phyloP scores from a whole-genome alignment of 1,140 invertebrate genomes.

The Anthonomus grandis region DNA sequence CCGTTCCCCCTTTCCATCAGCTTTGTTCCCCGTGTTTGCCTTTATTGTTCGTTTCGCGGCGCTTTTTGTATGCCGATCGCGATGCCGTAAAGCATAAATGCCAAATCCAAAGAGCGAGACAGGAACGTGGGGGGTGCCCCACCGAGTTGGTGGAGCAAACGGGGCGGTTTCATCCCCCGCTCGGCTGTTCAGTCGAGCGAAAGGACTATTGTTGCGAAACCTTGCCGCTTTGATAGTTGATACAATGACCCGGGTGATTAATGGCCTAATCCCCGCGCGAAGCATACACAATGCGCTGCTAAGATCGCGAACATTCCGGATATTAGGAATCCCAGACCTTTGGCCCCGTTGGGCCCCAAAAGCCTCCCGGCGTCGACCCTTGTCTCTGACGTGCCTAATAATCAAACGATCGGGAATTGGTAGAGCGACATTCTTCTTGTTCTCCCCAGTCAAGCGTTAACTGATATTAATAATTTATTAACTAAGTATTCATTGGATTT shows the following conservation, averaged over 20 bases:
- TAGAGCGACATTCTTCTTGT: too few relatives aligned
- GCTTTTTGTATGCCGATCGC: slow-evolving; percentile 25
- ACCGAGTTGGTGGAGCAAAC: neutral
- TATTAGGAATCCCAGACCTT: slow-evolving; percentile 47
- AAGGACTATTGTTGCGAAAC: slow-evolving; percentile 50
- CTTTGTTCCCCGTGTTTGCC: slow-evolving; percentile 14
- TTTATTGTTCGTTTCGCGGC: slow-evolving; percentile 22
- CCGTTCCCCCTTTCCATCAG: slow-evolving; percentile 17
- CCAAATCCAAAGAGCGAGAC: slow-evolving; percentile 25
- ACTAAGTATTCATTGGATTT: too few relatives aligned
- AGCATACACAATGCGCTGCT: slow-evolving; percentile 47
- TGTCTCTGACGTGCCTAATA: slow-evolving; percentile 7
- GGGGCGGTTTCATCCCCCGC: slow-evolving; percentile 16
- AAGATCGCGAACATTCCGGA: slow-evolving; percentile 49
- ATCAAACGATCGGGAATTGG: neutral
- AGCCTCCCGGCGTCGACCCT: slow-evolving; percentile 3
- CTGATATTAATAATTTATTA: too few relatives aligned
- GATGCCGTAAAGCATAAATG: slow-evolving; percentile 27
- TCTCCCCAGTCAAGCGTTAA: too few relatives aligned
- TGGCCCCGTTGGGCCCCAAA: neutral
- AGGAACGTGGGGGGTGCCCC: slow-evolving; percentile 13
- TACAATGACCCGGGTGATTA: slow-evolving; percentile 51
- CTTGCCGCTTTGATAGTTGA: slow-evolving; percentile 51
- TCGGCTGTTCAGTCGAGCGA: slow-evolving; percentile 43
- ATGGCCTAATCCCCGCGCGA: slow-evolving; percentile 48